Conservation (phyloP, 2,888 invertebrate species). For the Pteria penguin region DNA sequence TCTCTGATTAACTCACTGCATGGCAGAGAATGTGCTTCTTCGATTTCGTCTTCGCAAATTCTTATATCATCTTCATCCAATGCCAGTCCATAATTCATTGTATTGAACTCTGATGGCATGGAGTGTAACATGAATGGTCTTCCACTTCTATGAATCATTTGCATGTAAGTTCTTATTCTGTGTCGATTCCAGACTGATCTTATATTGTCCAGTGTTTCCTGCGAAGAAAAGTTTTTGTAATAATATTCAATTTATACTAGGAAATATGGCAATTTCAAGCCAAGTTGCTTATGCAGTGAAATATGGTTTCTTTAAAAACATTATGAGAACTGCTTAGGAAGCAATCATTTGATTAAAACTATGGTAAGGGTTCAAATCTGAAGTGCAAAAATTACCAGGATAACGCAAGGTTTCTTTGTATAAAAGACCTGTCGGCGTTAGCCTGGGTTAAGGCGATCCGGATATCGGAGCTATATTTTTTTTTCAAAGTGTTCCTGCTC, state of each 20-base stretch:
- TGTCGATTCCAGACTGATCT: background rate
- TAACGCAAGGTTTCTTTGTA: too few species aligned
- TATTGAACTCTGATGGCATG: background rate
- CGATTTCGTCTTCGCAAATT: constrained; percentile 5
- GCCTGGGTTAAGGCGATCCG: too few species aligned
- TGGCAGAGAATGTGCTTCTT: background rate
- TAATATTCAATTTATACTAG: too few species aligned
- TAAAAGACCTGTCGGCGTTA: too few species aligned
- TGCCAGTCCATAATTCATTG: background rate
- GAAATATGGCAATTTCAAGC: too few species aligned
- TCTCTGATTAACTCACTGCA: constrained; percentile 5
- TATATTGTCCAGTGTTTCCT: background rate
- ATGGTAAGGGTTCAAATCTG: background rate
- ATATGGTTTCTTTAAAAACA: too few species aligned
- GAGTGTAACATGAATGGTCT: background rate
- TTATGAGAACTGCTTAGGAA: too few species aligned
- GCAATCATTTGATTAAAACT: background rate
- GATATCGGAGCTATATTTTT: too few species aligned
- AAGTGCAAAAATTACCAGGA: too few species aligned
- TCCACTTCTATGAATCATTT: background rate
- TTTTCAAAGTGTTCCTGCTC: too few species aligned
- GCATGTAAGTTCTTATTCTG: background rate
- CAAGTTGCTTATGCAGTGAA: too few species aligned
- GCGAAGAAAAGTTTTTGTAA: too few species aligned
- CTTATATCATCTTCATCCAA: background rate